Base-by-base conservation (phyloP, 2,888 invertebrate species). In the Spialia ferax region DNA sequence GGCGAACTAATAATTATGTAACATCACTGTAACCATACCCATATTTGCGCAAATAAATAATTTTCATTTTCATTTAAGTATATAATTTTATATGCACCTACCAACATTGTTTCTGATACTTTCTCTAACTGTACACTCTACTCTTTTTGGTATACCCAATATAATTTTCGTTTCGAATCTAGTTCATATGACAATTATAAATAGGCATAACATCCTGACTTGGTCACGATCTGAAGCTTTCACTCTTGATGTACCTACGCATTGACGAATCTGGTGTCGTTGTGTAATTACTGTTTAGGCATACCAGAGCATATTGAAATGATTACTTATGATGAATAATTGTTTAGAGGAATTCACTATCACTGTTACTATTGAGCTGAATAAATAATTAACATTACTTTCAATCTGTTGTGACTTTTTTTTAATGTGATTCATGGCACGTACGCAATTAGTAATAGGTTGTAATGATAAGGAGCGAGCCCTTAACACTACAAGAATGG, bases 241-340 rank as follows among this genome's bases (percentile, higher is more conserved):
- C 91, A 88, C 91, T 90, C 74, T 83, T 79, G 61, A 61, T 82
- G 83, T 81, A 80, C 82, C 70, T 79, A 83, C 63, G 60, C 67
- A 8, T 23, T 60, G 45, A 65, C 72, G 67, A 63, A 70, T 75
- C 68, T 74, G 64, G 60, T 71, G 63, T 70, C 69, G 65, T 74
- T 72, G 63, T 67, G 72, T 74, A 74, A 76, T 71, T 73, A 65
- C 69, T 71, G 69, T 52, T 52, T 48, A 78, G 78, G 78, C 80
- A 78, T 79, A 79, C 79, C 75, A 73, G 75, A 74, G 74, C 79
- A 78, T 67, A 74, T 73, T 79, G 70, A 77, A 80, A 81, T 83
- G 77, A 29, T 45, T 32, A 48, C 56, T 13, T 18, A 20, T 67
- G 52, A 67, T 67, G 22, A 55, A 55, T 55, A 55, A 55, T 55